phyloP scores from a whole-genome alignment of 2,888 invertebrate species.

The Brachyptera putata region DNA sequence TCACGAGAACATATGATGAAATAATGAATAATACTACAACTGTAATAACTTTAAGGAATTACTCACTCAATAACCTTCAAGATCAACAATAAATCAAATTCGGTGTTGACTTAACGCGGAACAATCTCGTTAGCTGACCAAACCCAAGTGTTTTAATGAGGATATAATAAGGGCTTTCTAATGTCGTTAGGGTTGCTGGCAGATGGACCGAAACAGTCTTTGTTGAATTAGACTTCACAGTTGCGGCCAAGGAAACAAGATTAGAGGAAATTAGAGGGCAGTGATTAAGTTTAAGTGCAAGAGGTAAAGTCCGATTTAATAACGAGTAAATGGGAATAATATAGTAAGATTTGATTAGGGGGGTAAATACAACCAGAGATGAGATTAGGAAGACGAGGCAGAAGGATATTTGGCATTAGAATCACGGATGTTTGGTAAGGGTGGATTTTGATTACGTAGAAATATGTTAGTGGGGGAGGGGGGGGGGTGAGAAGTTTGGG shows the following conservation, averaged over 20 bases:
- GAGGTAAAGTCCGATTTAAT: conserved; percentile 11
- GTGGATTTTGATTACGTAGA: background rate
- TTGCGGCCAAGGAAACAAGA: conserved; percentile 16
- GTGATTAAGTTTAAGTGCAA: conserved; percentile 19
- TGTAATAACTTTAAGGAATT: too few species aligned
- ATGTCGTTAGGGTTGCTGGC: conserved; percentile 11
- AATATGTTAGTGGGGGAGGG: background rate
- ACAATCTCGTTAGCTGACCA: too few species aligned
- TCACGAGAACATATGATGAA: too few species aligned
- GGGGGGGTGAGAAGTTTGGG: background rate
- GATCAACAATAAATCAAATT: too few species aligned
- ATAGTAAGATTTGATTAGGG: conserved; percentile 15
- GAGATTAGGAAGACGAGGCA: background rate
- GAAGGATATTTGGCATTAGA: background rate
- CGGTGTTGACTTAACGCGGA: too few species aligned
- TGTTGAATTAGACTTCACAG: conserved; percentile 15
- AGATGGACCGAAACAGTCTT: conserved; percentile 13
- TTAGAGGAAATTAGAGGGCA: conserved; percentile 22
- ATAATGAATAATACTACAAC: too few species aligned
- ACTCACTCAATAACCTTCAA: too few species aligned
- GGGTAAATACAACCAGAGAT: background rate
- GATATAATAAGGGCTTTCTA: conserved; percentile 4
- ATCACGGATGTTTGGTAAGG: background rate
- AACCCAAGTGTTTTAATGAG: conserved; percentile 1
- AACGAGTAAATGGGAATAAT: conserved; percentile 15